Evolutionary conservation across 2,797 vertebrate genomes (phyloP).

Genomic region (Sparidentex hasta): DNA sequence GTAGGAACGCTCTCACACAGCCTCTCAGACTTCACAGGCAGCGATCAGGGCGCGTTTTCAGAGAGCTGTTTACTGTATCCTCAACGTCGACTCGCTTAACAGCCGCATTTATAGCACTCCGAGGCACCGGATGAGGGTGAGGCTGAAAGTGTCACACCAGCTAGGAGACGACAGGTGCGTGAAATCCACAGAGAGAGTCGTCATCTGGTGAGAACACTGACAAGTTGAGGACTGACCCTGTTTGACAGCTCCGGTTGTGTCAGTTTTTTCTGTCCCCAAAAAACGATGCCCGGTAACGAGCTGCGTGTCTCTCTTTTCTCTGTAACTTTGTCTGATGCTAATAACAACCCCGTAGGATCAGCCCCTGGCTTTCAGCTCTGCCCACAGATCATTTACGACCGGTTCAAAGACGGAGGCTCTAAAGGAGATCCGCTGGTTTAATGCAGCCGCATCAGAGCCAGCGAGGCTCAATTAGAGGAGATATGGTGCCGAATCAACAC

Average conservation of each 20-base stretch:
- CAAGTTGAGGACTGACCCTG: slow-evolving; percentile 1
- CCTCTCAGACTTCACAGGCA: slow-evolving; percentile 32
- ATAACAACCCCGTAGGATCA: slow-evolving; percentile 43
- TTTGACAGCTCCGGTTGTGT: slow-evolving; percentile 17
- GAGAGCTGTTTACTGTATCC: slow-evolving; percentile 35
- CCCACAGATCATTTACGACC: slow-evolving; percentile 30
- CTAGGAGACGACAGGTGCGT: slow-evolving; percentile 3
- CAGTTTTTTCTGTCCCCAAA: background rate
- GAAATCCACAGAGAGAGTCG: slow-evolving; percentile 17
- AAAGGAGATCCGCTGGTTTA: slow-evolving; percentile 35
- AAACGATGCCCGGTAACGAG: slow-evolving; percentile 11
- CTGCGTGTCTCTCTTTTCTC: slow-evolving; percentile 7
- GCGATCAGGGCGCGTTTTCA: slow-evolving; percentile 40
- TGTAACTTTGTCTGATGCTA: slow-evolving; percentile 54
- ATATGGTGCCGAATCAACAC: slow-evolving; percentile 17
- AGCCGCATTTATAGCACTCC: slow-evolving; percentile 24
- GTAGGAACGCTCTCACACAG: slow-evolving; percentile 19
- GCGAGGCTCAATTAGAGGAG: slow-evolving; percentile 42
- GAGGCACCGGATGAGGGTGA: slow-evolving; percentile 14
- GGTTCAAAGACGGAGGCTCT: slow-evolving; percentile 54
- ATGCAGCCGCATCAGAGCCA: slow-evolving; percentile 35
- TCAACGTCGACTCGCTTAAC: slow-evolving; percentile 14
- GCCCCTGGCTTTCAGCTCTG: slow-evolving; percentile 48
- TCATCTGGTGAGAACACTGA: slow-evolving; percentile 15
- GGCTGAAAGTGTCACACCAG: slow-evolving; percentile 45